These are phyloP conservation scores for Phenganax subtilis DNA, from an alignment of 92 coral and sea anemone species.

Conservation along the genomic window DNA sequence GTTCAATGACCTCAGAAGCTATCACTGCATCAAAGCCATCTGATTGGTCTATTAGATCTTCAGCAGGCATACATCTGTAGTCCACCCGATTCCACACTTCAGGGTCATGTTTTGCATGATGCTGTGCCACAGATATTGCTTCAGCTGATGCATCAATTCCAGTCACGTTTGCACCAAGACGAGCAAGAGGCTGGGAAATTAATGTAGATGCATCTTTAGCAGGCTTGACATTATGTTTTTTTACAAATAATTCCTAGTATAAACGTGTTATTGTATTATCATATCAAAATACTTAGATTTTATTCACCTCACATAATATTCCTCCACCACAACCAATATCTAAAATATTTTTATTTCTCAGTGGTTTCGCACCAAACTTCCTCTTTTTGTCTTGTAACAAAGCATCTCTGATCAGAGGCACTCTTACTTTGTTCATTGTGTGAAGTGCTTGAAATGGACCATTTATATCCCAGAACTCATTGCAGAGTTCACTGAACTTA, in stretches of 20 bases:
- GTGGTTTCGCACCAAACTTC: conserved; percentile 49
- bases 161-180: conserved; percentile 84
- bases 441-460: conserved; percentile 88
- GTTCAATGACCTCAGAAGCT: conserved; percentile 93
- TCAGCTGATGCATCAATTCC: conserved; percentile 89
- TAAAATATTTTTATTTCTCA: conserved; percentile 56
- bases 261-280: too few species aligned
- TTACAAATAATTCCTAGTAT: too few species aligned
- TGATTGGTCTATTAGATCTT: conserved; percentile 62
- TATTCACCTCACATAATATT: conserved; percentile 68
- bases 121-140: conserved; percentile 74
- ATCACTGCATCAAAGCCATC: conserved; percentile 78
- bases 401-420: conserved; percentile 70
- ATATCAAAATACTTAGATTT: background rate
- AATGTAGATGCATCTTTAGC: too few species aligned
- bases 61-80: conserved; percentile 71
- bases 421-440: conserved; percentile 80
- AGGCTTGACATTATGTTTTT: too few species aligned
- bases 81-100: conserved; percentile 50
- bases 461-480: conserved; percentile 79
- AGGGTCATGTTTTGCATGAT: conserved; percentile 73
- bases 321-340: conserved; percentile 99
- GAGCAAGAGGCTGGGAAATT: conserved; percentile 71
- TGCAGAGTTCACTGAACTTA: conserved; percentile 70
- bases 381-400: conserved; percentile 29